Base-by-base conservation (phyloP, 2,797 vertebrate species). In the Smutsia temminckii region DNA sequence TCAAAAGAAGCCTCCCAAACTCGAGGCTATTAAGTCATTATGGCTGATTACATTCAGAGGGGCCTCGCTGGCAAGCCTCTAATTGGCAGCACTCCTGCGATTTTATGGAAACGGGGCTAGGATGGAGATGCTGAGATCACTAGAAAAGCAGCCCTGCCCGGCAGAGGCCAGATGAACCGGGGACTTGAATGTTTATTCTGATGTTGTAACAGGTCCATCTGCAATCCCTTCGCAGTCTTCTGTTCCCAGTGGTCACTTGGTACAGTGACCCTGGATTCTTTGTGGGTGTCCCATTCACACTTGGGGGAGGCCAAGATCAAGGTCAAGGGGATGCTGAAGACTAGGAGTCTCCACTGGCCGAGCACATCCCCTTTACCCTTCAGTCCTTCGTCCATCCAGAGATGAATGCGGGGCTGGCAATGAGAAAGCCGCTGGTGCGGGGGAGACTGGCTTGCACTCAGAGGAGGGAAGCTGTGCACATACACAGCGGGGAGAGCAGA, bases 1-100 rank as follows among this genome's bases (percentile, higher is more conserved):
- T 95, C 83, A 95, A 96, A 68, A 95, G 94, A 95, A 91, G 95
- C 96, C 96, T 97, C 97, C 97, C 96, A 92, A 93, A 95, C 93
- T 92, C 37, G 0, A 86, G 92, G 89, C 95, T 97, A 74, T 93
- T 92, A 95, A 95, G 96, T 96, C 93, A 97, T 96, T 89, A 96
- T 0, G 72, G 96, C 87, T 93, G 95, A 98, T 98, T 97, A 97
- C 94, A 72, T 77, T 90, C 55, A 14, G 8, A 94, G 96, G 95
- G 94, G 57, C 94, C 94, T 61, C 3, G 71, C 89, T 13, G 81
- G 77, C 81, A 51, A 83, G 84, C 84, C 78, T 32, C 75, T 68
- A 6, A 12, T 32, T 94, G 96, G 95, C 97, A 84, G 81, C 0
- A 0, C 59, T 91, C 74, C 94, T 83, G 49, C 29, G 83, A 94